Evolutionary conservation across 2,888 invertebrate genomes (phyloP), one percentile per base, ranked within the genome.

Genomic region (Cephus pulcher): DNA sequence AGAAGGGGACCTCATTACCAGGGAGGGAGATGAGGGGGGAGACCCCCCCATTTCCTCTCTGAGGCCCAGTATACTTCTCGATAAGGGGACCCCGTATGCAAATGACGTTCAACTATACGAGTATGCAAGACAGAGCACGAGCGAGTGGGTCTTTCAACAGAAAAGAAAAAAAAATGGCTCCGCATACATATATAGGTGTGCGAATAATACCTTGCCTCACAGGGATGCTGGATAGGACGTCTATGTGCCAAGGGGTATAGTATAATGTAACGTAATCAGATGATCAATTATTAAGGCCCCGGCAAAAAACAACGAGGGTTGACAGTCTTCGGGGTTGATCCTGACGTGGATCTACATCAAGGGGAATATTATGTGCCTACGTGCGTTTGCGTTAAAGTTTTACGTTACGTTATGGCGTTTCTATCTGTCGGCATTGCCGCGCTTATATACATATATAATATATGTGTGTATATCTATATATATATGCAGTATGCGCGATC

Each of bases 241-340:
- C 78, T 77, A 80, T 34, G 69, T 70, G 81, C 81, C 81, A 81
- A 80, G 84, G 86, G 86, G 88, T 77, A 80, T 78, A 83, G 88
- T 88, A 88, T 89, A 90, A 90, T 88, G 90, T 89, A 90, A 89
- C 90, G 89, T 91, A 91, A 91, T 91, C 91, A 90, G 90, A 91
- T 90, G 90, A 91, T 91, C 91, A 91, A 91, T 91, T 91, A 91
- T 91, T 90, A 89, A 90, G 89, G 88, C 86, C 88, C 85, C 87
- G 84, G 84, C 87, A 87, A 89, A 90, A 89, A 90, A 90, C 89
- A 90, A 90, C 90, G 89, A 90, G 91, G 91, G 91, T 91, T 91
- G 91, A 91, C 91, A 89, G 76, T 80, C 34, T 71, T 68, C 35
- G 80, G 81, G 78, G 74, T 74, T 74, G 74, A 71, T 71, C 34